Conservation (phyloP, 2,888 invertebrate genomes). For the Drosophila mimetica region DNA sequence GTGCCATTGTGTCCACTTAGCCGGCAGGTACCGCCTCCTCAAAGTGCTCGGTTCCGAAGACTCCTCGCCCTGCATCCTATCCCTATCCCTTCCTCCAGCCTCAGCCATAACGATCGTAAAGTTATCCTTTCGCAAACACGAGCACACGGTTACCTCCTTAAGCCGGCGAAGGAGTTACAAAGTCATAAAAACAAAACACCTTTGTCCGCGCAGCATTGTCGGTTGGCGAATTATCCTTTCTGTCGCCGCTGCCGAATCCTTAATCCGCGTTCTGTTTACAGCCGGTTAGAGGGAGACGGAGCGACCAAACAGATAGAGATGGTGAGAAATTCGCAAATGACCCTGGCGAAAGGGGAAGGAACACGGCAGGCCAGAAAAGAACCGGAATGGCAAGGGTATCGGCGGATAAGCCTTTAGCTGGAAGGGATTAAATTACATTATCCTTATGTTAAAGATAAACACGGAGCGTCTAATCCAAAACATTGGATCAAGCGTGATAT, state of each 20-base stretch:
- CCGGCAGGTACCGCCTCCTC: conserved; percentile 58
- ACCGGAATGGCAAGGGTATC: conserved; percentile 1
- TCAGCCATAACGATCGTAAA: conserved; percentile 67
- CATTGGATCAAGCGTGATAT: conserved; percentile 31
- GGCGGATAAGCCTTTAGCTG: conserved; percentile 69
- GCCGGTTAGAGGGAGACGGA: conserved; percentile 45
- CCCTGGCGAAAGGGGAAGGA: conserved; percentile 37
- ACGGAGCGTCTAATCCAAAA: conserved; percentile 51
- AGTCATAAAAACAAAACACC: conserved; percentile 82
- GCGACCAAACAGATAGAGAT: background rate
- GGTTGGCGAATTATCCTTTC: conserved; percentile 73
- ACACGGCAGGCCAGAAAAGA: conserved; percentile 8
- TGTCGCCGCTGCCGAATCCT: conserved; percentile 55
- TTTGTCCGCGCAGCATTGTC: conserved; percentile 66
- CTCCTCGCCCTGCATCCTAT: background rate
- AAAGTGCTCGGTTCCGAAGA: background rate
- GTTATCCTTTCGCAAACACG: conserved; percentile 72
- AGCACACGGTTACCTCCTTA: conserved; percentile 48
- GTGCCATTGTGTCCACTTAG: conserved; percentile 68
- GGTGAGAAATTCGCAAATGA: conserved; percentile 63
- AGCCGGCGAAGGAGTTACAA: conserved; percentile 78
- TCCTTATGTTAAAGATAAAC: conserved; percentile 83
- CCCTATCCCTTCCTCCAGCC: conserved; percentile 24
- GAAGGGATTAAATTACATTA: conserved; percentile 81
- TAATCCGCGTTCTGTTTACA: conserved; percentile 64